Percentiles rank a stretch among this genome's conserved stretches.
phyloP scores from a whole-genome alignment of 2,797 vertebrate genomes.

The Mormyrus hasselquistii region DNA sequence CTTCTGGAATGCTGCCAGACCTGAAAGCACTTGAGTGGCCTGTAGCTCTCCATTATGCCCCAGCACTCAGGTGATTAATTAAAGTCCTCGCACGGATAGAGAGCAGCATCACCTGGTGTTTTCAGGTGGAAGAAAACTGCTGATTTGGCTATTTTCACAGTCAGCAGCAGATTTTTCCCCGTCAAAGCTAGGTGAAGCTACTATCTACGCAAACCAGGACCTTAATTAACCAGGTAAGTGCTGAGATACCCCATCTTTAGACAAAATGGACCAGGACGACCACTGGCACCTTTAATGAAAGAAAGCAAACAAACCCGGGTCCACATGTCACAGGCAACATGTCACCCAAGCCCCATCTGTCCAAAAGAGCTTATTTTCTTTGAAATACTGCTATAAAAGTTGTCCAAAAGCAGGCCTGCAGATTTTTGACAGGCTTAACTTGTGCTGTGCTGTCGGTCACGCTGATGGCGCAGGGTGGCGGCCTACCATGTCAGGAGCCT shows the following conservation, averaged over 20 bases:
- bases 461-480: not conserved
- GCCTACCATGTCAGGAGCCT: slow-evolving; percentile 76
- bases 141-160: not conserved
- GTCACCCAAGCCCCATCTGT: not conserved
- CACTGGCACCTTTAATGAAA: not conserved
- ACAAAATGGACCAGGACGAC: not conserved
- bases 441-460: not conserved
- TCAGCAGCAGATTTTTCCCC: not conserved
- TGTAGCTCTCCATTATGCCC: not conserved
- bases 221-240: not conserved
- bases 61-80: not conserved
- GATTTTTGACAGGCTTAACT: not conserved
- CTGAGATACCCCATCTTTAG: not conserved
- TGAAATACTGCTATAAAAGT: not conserved
- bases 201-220: not conserved
- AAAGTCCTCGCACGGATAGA: not conserved
- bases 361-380: not conserved
- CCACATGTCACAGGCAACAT: not conserved
- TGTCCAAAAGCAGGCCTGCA: not conserved
- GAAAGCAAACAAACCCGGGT: not conserved
- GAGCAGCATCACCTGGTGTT: not conserved
- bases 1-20: not conserved
- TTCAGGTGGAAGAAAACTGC: not conserved
- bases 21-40: not conserved
- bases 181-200: too few relatives aligned